Evolutionary conservation across 1,140 invertebrate species (phyloP), one percentile per base, ranked within the genome.

Genomic region (Nilaparvata lugens): DNA sequence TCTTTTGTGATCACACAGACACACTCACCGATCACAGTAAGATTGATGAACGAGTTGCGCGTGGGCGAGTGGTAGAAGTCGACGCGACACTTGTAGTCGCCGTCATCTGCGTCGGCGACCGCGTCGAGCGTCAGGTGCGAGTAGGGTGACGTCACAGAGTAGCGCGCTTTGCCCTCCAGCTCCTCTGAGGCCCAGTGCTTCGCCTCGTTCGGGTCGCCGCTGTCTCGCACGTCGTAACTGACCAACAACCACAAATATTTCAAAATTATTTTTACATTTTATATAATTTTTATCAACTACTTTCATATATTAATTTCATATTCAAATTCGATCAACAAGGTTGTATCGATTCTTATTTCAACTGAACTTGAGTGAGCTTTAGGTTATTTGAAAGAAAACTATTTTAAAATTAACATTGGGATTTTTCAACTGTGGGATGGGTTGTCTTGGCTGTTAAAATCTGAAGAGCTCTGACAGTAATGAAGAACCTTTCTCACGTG

Each of bases 1-100:
- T n/a, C n/a, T n/a, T n/a, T n/a, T n/a, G n/a, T n/a, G n/a, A n/a
- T n/a, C n/a, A n/a, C n/a, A n/a, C n/a, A n/a, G n/a, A n/a, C n/a
- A 13, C 51, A 87, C 89, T 91, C 80, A 95, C 91, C 85, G 68
- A 93, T 89, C 61, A 95, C 86, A 65, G 88, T 91, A 59, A 95
- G 78, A 73, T 92, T 91, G 68, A 93, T 85, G 76, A 87, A 83
- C 56, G 86, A 86, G 74, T 93, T 92, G 66, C 88, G 82, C 1
- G 91, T 94, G 1, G 89, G 90, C 25, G 89, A 90, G 69, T 88
- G 85, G 67, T 88, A 86, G 76, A 93, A 95, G 76, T 95, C 91
- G 48, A 93, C 89, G 63, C 91, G 78, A 71, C 91, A 94, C 58
- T 89, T 79, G 75, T 93, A 95, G 62, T 90, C 79, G n/a, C 90